Conservation (phyloP, 2,113 vertebrate species). For the Mormoops blainvillei region DNA sequence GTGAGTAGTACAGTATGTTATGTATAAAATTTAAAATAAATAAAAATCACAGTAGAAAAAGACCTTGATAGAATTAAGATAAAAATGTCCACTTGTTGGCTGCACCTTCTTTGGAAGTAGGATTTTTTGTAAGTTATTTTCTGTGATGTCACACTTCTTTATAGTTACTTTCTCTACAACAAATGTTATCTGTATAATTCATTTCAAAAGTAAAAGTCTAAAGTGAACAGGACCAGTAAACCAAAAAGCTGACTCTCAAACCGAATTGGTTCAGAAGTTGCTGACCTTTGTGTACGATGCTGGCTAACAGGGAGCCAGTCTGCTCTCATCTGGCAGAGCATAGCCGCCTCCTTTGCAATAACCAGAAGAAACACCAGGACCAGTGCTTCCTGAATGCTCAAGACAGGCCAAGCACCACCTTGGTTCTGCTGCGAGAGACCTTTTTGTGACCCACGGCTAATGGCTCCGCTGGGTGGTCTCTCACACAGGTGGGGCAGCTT, state of each 20-base stretch:
- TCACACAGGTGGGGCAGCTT: background rate
- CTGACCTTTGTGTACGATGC: background rate
- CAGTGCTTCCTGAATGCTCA: background rate
- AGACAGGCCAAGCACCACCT: background rate
- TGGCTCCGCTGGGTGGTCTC: background rate
- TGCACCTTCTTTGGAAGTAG: background rate
- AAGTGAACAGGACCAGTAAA: background rate
- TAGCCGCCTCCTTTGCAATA: background rate
- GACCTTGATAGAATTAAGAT: background rate
- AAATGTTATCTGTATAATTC: background rate
- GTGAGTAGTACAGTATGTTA: background rate
- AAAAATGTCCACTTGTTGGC: background rate
- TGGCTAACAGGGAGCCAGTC: background rate
- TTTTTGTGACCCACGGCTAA: background rate
- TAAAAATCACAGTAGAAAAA: background rate
- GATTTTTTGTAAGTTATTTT: background rate
- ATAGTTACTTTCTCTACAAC: background rate
- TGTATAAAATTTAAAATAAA: background rate
- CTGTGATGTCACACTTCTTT: background rate
- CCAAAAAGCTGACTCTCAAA: background rate
- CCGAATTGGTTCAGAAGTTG: background rate
- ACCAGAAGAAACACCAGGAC: background rate
- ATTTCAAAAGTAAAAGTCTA: background rate
- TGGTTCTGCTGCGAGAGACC: background rate
- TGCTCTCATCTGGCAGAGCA: background rate